phyloP scores from a whole-genome alignment of 2,113 vertebrate genomes.

The Anguilla japonica region DNA sequence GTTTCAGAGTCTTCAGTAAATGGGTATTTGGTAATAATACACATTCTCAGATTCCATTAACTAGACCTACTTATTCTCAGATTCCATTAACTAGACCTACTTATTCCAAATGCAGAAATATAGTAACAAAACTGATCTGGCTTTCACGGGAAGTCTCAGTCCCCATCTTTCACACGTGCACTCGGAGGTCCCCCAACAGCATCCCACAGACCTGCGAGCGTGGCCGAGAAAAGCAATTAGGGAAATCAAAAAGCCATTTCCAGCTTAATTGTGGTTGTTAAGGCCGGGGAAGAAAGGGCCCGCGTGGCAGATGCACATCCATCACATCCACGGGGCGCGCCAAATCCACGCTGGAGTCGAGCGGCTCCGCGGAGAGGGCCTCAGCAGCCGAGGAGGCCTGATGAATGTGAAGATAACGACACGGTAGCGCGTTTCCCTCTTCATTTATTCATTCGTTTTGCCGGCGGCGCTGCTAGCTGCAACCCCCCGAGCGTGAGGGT shows the following conservation, averaged over 20 bases:
- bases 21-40: neutral
- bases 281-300: neutral
- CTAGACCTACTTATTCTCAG: neutral
- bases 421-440: neutral
- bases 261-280: conserved; percentile 12
- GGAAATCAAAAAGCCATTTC: conserved; percentile 20
- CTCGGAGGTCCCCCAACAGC: neutral
- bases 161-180: neutral
- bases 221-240: conserved; percentile 11
- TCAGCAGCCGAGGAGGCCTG: neutral
- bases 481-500: neutral
- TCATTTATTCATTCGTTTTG: neutral
- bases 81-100: no score
- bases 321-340: neutral
- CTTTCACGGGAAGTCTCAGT: neutral
- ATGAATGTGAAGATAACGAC: neutral
- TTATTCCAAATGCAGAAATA: neutral
- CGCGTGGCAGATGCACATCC: neutral
- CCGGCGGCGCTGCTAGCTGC: neutral
- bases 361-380: neutral
- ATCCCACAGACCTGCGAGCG: neutral
- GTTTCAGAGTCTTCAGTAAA: conserved; percentile 7
- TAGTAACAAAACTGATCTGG: neutral
- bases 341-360: neutral
- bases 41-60: neutral